These are phyloP conservation scores for Ceratosolen solmsi DNA, from an alignment of 1,140 invertebrate species.

Conservation along the genomic window DNA sequence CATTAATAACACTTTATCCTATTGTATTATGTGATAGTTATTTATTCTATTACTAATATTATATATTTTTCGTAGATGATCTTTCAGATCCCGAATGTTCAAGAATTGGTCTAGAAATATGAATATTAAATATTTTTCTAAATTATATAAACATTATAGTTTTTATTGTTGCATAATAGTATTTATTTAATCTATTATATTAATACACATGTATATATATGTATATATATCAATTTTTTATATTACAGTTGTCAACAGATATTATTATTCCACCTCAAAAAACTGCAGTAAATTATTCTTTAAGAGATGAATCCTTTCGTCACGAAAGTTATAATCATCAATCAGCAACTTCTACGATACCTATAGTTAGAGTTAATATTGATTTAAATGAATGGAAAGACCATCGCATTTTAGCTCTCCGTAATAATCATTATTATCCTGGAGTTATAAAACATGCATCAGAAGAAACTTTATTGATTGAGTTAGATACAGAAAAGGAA, in stretches of 20 bases:
- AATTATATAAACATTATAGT: too few relatives aligned
- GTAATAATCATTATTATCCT: slow-evolving; percentile 84
- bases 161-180: too few relatives aligned
- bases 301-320: slow-evolving; percentile 65
- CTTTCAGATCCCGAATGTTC: too few relatives aligned
- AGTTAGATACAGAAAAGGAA: slow-evolving; percentile 76
- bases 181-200: too few relatives aligned
- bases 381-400: slow-evolving; percentile 93
- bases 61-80: too few relatives aligned
- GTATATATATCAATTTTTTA: not conserved
- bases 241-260: slow-evolving; percentile 59
- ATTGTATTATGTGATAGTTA: too few relatives aligned
- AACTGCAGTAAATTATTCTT: slow-evolving; percentile 77
- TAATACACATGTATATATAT: too few relatives aligned
- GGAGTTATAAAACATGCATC: slow-evolving; percentile 78
- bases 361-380: slow-evolving; percentile 71
- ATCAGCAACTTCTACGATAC: not conserved
- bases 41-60: too few relatives aligned
- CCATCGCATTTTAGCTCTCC: slow-evolving; percentile 91
- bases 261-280: slow-evolving; percentile 75
- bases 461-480: slow-evolving; percentile 67
- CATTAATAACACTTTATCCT: too few relatives aligned
- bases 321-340: slow-evolving; percentile 25
- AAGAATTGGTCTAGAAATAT: too few relatives aligned
- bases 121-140: too few relatives aligned